Evolutionary conservation across 2,888 invertebrate genomes (phyloP).

Genomic region (Hydrotaea cyrtoneurina): DNA sequence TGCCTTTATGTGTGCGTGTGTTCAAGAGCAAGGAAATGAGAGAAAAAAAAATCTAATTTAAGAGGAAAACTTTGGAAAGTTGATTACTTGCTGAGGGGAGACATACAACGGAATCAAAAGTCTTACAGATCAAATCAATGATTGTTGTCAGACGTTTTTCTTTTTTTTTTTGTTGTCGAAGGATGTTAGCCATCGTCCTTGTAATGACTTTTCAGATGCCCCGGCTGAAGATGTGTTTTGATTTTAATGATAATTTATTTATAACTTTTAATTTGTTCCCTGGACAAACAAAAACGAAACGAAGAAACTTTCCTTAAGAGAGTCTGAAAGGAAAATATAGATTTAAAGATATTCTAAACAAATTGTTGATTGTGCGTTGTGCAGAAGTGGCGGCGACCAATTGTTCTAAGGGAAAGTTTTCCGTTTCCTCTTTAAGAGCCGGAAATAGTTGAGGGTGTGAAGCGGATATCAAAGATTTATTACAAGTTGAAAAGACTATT

Average conservation of each 20-base stretch:
- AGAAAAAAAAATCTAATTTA: conserved; percentile 23
- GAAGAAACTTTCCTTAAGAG: conserved; percentile 4
- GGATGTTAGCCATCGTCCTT: conserved; percentile 13
- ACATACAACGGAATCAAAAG: conserved; percentile 32
- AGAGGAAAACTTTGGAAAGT: conserved; percentile 49
- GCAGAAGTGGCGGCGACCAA: background rate
- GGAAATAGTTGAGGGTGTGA: conserved; percentile 50
- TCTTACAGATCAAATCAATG: conserved; percentile 31
- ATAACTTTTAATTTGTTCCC: conserved; percentile 59
- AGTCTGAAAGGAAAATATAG: background rate
- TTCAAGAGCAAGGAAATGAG: background rate
- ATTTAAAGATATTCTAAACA: conserved; percentile 29
- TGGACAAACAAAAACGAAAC: conserved; percentile 48
- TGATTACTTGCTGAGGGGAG: conserved; percentile 11
- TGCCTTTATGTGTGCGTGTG: conserved; percentile 7
- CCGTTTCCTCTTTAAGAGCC: conserved; percentile 25
- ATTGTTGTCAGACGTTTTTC: conserved; percentile 38
- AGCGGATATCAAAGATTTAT: conserved; percentile 47
- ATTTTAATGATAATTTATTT: conserved; percentile 55
- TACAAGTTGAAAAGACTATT: conserved; percentile 6
- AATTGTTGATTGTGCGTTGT: conserved; percentile 23
- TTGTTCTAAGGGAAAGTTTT: background rate
- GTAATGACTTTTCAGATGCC: conserved; percentile 44
- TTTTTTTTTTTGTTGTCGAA: background rate
- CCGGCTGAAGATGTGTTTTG: background rate